Conservation (phyloP, 2,113 vertebrate species). For the Ciconia stormi region DNA sequence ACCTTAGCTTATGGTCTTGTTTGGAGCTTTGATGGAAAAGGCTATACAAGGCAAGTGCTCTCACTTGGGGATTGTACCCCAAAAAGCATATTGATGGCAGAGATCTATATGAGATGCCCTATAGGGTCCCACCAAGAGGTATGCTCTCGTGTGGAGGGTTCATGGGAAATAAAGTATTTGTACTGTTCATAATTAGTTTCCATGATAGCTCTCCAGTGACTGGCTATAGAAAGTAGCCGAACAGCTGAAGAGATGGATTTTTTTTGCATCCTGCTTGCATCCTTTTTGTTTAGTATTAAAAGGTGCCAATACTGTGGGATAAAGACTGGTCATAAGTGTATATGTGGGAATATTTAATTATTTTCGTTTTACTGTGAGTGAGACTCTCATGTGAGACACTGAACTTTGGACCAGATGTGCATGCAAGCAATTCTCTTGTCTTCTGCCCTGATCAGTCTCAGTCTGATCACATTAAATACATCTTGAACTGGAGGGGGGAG, state of each 20-base stretch:
- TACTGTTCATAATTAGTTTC: not conserved
- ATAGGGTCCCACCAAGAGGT: not conserved
- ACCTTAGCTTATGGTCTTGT: not conserved
- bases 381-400: not conserved
- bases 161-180: not conserved
- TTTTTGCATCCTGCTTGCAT: not conserved
- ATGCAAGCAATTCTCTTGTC: not conserved
- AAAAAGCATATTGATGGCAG: not conserved
- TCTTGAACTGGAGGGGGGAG: not conserved
- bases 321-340: not conserved
- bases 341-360: not conserved
- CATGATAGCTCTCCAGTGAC: not conserved
- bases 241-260: not conserved
- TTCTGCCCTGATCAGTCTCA: constrained; percentile 35
- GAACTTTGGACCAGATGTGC: not conserved
- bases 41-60: not conserved
- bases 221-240: not conserved
- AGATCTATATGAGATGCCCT: not conserved
- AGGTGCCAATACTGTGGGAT: not conserved
- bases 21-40: not conserved
- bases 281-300: not conserved
- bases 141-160: not conserved
- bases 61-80: not conserved
- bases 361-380: not conserved
- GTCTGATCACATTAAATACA: not conserved